Percentiles rank a stretch among this genome's conserved stretches.
These are phyloP conservation scores for Ametastegia equiseti DNA, from an alignment of 2,888 invertebrate species.

Conservation along the genomic window DNA sequence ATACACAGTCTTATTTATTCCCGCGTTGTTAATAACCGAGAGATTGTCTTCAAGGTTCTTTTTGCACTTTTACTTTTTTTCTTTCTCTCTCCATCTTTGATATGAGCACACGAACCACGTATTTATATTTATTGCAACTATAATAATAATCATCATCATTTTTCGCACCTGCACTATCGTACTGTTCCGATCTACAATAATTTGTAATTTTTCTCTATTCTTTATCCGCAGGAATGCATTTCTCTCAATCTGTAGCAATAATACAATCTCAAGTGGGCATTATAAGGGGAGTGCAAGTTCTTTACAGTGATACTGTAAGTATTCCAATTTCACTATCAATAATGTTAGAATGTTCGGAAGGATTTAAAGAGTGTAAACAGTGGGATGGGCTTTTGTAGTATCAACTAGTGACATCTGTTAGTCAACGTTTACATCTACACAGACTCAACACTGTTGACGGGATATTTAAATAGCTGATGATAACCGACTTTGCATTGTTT, in stretches of 20 bases:
- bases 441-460: background rate
- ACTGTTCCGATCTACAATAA: background rate
- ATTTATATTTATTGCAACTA: background rate
- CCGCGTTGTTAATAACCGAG: conserved; percentile 21
- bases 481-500: background rate
- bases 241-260: conserved; percentile 97
- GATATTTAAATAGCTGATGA: background rate
- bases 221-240: conserved; percentile 91
- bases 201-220: background rate
- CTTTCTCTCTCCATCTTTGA: background rate
- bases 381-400: conserved; percentile 44
- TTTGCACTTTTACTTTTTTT: conserved; percentile 20
- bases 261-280: conserved; percentile 97
- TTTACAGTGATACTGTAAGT: conserved; percentile 95
- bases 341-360: conserved; percentile 13
- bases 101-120: background rate
- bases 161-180: background rate
- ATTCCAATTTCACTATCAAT: conserved; percentile 46
- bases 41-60: conserved; percentile 37
- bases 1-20: conserved; percentile 23
- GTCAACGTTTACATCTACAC: background rate
- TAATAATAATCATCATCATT: conserved; percentile 10
- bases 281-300: conserved; percentile 96
- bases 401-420: conserved; percentile 38
- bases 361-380: conserved; percentile 39